Evolutionary conservation across 2,113 vertebrate species (phyloP).

Genomic region (Zapus hudsonius): DNA sequence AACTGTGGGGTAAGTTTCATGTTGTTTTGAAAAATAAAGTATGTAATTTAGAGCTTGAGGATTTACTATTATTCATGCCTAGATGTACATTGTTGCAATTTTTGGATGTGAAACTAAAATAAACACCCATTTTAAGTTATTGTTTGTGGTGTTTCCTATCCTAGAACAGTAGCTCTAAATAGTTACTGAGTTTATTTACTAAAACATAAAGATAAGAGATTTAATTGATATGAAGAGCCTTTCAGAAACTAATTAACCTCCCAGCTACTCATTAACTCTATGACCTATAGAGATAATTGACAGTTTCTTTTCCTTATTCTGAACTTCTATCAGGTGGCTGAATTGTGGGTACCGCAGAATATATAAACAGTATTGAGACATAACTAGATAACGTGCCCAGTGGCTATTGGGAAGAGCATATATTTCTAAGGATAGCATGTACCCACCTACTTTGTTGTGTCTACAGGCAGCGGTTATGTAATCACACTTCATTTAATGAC

Average conservation of each 20-base stretch:
- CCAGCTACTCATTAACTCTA: slow-evolving; percentile 97
- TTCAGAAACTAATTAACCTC: slow-evolving; percentile 98
- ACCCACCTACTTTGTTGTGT: neutral
- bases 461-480: neutral
- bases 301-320: slow-evolving; percentile 87
- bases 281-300: slow-evolving; percentile 99
- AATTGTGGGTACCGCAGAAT: slow-evolving; percentile 62
- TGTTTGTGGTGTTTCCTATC: slow-evolving; percentile 71
- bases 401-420: neutral
- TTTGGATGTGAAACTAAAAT: slow-evolving; percentile 65
- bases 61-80: slow-evolving; percentile 35
- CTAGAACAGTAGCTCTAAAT: slow-evolving; percentile 76
- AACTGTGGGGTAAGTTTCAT: neutral
- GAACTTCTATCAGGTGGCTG: slow-evolving; percentile 84
- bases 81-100: slow-evolving; percentile 22
- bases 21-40: slow-evolving; percentile 9
- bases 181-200: slow-evolving; percentile 84
- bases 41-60: slow-evolving; percentile 43
- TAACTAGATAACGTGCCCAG: neutral
- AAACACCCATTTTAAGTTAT: slow-evolving; percentile 55
- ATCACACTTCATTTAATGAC: neutral
- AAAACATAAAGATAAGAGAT: slow-evolving; percentile 83
- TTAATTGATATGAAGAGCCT: slow-evolving; percentile 91
- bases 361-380: neutral
- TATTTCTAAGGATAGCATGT: slow-evolving; percentile 8